phyloP scores from a whole-genome alignment of 2,888 invertebrate genomes.

The Diaprepes abbreviatus region DNA sequence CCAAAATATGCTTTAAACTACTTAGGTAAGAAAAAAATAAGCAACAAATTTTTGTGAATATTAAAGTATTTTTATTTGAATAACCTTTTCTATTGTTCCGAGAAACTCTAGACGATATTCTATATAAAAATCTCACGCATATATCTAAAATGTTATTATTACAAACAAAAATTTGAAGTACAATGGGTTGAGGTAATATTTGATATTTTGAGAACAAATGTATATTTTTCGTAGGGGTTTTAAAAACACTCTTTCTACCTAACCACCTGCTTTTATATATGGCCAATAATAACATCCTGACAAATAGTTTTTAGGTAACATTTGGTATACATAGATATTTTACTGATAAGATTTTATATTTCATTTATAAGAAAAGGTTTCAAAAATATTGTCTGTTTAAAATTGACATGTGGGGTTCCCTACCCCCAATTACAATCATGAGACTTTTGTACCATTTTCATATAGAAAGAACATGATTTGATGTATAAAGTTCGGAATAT shows the following conservation, averaged over 20 bases:
- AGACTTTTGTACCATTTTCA: too few species aligned
- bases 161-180: constrained; percentile 28
- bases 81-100: not conserved
- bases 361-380: not conserved
- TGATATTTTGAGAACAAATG: constrained; percentile 29
- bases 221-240: constrained; percentile 43
- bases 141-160: constrained; percentile 37
- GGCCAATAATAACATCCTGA: constrained; percentile 41
- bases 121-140: not conserved
- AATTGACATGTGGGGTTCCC: not conserved
- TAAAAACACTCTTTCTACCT: constrained; percentile 39
- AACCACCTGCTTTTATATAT: constrained; percentile 34
- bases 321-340: constrained; percentile 40
- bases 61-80: not conserved
- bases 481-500: too few species aligned
- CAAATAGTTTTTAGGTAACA: constrained; percentile 39
- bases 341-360: constrained; percentile 8
- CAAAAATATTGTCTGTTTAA: not conserved
- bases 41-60: not conserved
- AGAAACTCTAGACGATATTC: not conserved
- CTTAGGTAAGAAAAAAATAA: constrained; percentile 8
- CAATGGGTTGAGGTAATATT: constrained; percentile 28
- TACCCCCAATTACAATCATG: too few species aligned
- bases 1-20: constrained; percentile 47
- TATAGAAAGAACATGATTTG: too few species aligned